phyloP scores from a whole-genome alignment of 1,140 invertebrate genomes.

The Drosophila serrata region DNA sequence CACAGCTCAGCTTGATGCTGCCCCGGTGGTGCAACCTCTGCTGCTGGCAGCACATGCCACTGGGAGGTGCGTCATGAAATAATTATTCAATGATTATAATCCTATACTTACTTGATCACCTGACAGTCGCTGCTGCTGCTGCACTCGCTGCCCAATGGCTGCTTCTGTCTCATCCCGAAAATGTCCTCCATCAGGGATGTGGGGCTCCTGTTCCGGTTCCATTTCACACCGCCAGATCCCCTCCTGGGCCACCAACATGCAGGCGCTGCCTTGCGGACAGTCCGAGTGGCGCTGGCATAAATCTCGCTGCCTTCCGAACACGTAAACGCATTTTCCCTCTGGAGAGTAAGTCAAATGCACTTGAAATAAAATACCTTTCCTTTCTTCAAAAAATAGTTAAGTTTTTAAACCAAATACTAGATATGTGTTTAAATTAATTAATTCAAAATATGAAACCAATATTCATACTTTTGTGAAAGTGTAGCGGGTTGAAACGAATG shows the following conservation, averaged over 20 bases:
- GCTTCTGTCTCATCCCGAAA: conserved; percentile 78
- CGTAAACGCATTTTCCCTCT: conserved; percentile 90
- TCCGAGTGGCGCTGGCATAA: conserved; percentile 90
- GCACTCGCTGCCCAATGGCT: conserved; percentile 95
- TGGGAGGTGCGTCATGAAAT: conserved; percentile 17
- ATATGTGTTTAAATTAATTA: too few species aligned
- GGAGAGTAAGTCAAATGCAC: not conserved
- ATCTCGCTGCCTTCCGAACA: conserved; percentile 91
- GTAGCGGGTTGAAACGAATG: too few species aligned
- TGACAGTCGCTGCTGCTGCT: conserved; percentile 94
- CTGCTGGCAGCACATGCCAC: conserved; percentile 94
- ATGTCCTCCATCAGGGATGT: conserved; percentile 54
- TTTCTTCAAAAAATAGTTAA: not conserved
- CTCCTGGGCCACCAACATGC: conserved; percentile 88
- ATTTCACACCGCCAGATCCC: conserved; percentile 91
- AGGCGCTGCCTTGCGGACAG: conserved; percentile 91
- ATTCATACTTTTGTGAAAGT: not conserved
- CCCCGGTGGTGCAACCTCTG: conserved; percentile 92
- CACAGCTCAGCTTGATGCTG: conserved; percentile 93
- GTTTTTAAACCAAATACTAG: too few species aligned
- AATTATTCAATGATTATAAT: not conserved
- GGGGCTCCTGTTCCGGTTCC: conserved; percentile 19
- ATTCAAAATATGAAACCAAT: too few species aligned
- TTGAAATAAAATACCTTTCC: not conserved
- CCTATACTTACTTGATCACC: conserved; percentile 87